Evolutionary conservation across 2,113 vertebrate species (phyloP).

Genomic region (Ivindomyrus marchei): DNA sequence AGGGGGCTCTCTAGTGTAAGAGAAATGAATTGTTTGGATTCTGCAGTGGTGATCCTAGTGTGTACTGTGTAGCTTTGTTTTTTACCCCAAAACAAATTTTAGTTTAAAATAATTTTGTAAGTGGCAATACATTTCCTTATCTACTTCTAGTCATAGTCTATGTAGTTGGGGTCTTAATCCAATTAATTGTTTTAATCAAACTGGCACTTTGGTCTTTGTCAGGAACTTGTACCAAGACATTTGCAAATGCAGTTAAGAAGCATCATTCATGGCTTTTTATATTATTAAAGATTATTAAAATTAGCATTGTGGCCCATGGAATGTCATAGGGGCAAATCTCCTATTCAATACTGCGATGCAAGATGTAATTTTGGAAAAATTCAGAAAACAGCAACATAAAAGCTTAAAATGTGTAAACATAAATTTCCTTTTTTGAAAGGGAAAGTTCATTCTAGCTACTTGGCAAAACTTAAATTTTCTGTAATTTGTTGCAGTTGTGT

Average conservation of each 20-base stretch:
- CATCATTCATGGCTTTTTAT: background rate
- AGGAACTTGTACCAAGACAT: background rate
- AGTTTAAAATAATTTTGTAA: background rate
- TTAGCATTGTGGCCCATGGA: background rate
- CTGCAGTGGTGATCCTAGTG: background rate
- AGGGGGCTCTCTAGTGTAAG: slow-evolving; percentile 14
- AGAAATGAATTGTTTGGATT: background rate
- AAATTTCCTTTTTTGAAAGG: background rate
- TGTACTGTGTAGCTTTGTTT: background rate
- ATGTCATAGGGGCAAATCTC: background rate
- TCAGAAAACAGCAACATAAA: background rate
- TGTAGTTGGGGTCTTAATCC: background rate
- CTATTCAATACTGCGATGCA: background rate
- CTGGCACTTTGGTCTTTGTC: background rate
- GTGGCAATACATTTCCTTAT: background rate
- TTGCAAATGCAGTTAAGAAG: background rate
- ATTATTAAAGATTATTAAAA: background rate
- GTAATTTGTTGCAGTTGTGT: background rate
- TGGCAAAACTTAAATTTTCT: background rate
- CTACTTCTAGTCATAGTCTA: background rate
- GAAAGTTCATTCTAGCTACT: background rate
- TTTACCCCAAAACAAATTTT: background rate
- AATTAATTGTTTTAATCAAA: background rate
- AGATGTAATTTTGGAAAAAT: background rate
- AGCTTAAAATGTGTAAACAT: background rate